Evolutionary conservation across 2,888 invertebrate genomes (phyloP), one percentile per base, ranked within the genome.

Genomic region (Flexamia atlantica): DNA sequence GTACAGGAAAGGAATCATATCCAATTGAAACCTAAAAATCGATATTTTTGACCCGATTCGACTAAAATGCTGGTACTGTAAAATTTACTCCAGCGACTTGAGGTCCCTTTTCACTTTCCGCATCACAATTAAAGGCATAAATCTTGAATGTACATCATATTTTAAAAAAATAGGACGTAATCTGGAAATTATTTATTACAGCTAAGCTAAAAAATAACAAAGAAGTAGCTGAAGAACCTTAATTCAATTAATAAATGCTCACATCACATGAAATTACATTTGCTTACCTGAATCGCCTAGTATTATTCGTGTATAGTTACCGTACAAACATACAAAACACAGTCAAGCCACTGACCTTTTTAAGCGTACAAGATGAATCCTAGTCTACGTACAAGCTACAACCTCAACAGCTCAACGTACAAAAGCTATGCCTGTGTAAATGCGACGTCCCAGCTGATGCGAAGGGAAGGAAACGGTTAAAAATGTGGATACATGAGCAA

Each of bases 351-450:
- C 64, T 64, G 64, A 28, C n/a, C n/a, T 30, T 64, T 28, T 12
- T 64, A 64, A 64, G 64, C 64, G 64, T 64, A 64, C 64, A 64
- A 64, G 64, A 64, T 64, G 64, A 64, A 28, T 64, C 64, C 64
- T 64, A 64, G 10, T 4, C 64, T 64, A 64, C 64, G 28, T 25
- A 64, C 64, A 64, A 64, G 64, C 64, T 64, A 64, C 2, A 17
- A 23, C 57, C 28, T 30, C 28, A 17, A 25, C 17, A 28, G 64
- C 64, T 12, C 28, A 14, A 28, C 64, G 30, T 64, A 64, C 64
- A 64, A 64, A 64, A 64, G 64, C 64, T 64, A 64, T 30, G 23
- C 53, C 53, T 53, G 64, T 64, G 30, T 17, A 64, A 64, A 64
- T 30, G 30, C 14, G 12, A 64, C 64, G 30, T 28, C 4, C 53